A percentile compares a stretch with the other conserved stretches of the same genome.
Evolutionary conservation across 2,888 invertebrate species (phyloP).

Genomic region (Hetaerina titia): DNA sequence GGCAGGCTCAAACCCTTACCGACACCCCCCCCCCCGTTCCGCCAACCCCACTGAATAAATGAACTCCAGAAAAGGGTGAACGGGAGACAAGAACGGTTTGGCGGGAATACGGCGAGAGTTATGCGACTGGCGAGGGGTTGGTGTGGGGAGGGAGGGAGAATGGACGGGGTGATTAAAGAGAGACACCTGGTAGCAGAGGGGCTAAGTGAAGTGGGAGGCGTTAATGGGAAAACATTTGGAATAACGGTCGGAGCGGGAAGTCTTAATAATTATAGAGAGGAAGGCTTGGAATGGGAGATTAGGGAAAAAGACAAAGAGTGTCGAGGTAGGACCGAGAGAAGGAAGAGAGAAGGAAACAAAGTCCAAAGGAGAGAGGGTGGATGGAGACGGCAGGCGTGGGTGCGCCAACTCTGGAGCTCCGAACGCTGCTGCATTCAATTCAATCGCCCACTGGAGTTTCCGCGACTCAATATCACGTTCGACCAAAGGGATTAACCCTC

Average conservation of each 20-base stretch:
- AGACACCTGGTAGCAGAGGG: conserved; percentile 27
- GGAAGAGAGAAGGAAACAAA: background rate
- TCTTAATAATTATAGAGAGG: conserved; percentile 38
- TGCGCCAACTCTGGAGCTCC: background rate
- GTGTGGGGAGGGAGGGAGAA: background rate
- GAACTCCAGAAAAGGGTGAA: conserved; percentile 12
- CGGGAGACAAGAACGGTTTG: background rate
- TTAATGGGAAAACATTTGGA: conserved; percentile 39
- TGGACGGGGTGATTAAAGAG: background rate
- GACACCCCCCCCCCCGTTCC: background rate
- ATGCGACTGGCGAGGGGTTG: background rate
- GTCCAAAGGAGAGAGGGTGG: background rate
- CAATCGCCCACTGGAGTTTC: too few relatives aligned
- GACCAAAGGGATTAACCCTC: too few relatives aligned
- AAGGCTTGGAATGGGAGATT: background rate
- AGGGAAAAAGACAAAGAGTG: background rate
- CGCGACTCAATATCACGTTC: too few relatives aligned
- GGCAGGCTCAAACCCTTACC: background rate
- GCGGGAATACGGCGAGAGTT: background rate
- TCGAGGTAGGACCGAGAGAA: background rate
- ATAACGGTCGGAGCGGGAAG: conserved; percentile 35
- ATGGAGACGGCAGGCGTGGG: background rate
- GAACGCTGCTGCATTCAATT: background rate
- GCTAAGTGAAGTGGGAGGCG: conserved; percentile 35
- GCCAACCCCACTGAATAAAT: background rate